Percentiles rank a stretch among this genome's conserved stretches.
phyloP scores from a whole-genome alignment of 2,797 vertebrate genomes.

The Brotula barbata region DNA sequence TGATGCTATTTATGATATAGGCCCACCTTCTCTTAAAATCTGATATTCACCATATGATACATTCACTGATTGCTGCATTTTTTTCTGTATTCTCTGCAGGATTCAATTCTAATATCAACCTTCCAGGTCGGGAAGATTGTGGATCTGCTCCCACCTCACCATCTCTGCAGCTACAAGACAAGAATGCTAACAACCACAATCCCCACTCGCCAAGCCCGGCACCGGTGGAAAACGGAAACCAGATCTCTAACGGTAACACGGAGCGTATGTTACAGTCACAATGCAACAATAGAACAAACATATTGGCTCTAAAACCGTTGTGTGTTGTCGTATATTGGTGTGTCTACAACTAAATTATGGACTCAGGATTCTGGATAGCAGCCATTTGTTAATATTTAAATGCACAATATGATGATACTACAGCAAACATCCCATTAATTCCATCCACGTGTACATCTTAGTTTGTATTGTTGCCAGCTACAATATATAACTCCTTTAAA shows the following conservation, averaged over 20 bases:
- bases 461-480: no score
- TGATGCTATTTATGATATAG: not conserved
- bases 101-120: conserved; percentile 92
- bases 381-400: no score
- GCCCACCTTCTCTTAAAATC: not conserved
- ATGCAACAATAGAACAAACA: no score
- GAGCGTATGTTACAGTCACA: no score
- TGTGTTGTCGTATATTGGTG: no score
- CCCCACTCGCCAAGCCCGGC: conserved; percentile 76
- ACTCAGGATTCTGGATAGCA: no score
- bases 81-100: conserved; percentile 69
- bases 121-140: conserved; percentile 84
- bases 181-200: conserved; percentile 92
- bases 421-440: no score
- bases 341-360: no score
- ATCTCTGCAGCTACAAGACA: conserved; percentile 87
- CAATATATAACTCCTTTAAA: no score
- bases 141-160: conserved; percentile 78
- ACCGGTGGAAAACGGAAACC: conserved; percentile 91
- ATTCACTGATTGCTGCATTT: not conserved
- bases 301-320: no score
- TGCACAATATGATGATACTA: no score
- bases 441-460: no score
- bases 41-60: not conserved
- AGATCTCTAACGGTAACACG: conserved; percentile 90